phyloP scores from a whole-genome alignment of 2,113 vertebrate species.

The Petrocephalus microphthalmus region DNA sequence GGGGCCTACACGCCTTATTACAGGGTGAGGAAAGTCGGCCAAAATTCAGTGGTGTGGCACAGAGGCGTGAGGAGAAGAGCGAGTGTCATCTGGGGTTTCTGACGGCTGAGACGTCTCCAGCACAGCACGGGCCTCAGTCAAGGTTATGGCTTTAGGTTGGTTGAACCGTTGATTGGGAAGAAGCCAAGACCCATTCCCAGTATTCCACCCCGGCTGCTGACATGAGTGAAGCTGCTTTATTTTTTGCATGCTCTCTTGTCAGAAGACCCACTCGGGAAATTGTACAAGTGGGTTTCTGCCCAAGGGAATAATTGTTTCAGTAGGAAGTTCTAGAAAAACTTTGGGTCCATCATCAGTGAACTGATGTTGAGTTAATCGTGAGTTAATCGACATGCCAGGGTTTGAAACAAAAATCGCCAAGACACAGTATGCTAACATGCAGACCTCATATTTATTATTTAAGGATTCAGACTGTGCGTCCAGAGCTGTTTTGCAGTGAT shows the following conservation, averaged over 20 bases:
- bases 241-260: neutral
- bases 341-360: neutral
- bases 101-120: neutral
- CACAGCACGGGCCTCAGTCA: neutral
- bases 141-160: neutral
- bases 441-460: neutral
- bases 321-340: neutral
- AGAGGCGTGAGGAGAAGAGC: neutral
- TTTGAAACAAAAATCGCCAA: neutral
- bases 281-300: neutral
- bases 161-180: neutral
- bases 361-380: neutral
- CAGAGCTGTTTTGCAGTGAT: neutral
- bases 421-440: neutral
- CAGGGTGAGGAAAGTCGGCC: neutral
- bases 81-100: neutral
- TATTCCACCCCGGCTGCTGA: neutral
- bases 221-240: no score
- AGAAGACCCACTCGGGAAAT: neutral
- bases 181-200: neutral
- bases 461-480: neutral
- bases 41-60: neutral
- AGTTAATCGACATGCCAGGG: neutral
- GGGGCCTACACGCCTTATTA: neutral
- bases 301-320: neutral